Conservation (phyloP, 2,888 invertebrate species). For the Xestia rhomboidea region DNA sequence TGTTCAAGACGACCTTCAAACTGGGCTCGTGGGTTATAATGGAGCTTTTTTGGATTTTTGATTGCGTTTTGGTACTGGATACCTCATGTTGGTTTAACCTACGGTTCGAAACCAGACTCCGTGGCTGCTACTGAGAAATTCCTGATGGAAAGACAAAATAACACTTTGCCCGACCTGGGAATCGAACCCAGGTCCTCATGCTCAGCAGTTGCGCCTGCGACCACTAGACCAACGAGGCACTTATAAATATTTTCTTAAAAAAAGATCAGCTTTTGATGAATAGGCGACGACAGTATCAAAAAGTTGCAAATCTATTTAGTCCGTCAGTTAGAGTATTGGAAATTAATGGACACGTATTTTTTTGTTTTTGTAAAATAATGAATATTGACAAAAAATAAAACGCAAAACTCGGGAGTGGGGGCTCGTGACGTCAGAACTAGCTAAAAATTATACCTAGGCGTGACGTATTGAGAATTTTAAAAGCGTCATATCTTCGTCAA, state of each 20-base stretch:
- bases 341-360: too few species aligned
- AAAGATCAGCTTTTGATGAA: not conserved
- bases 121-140: not conserved
- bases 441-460: too few species aligned
- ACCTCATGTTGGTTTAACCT: not conserved
- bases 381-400: too few species aligned
- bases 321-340: too few species aligned
- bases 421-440: too few species aligned
- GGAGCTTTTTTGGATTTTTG: constrained; percentile 8
- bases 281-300: too few species aligned
- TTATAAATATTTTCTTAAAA: not conserved
- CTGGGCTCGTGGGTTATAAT: not conserved
- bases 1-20: constrained; percentile 53
- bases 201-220: not conserved
- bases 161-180: not conserved
- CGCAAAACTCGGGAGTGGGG: too few species aligned
- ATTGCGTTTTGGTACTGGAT: not conserved
- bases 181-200: not conserved
- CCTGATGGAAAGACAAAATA: not conserved
- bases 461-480: too few species aligned
- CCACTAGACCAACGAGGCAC: not conserved
- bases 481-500: too few species aligned
- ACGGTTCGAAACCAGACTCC: not conserved
- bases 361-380: too few species aligned
- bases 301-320: too few species aligned